Conservation (phyloP, 2,888 invertebrate genomes). For the Tanypteryx hageni region DNA sequence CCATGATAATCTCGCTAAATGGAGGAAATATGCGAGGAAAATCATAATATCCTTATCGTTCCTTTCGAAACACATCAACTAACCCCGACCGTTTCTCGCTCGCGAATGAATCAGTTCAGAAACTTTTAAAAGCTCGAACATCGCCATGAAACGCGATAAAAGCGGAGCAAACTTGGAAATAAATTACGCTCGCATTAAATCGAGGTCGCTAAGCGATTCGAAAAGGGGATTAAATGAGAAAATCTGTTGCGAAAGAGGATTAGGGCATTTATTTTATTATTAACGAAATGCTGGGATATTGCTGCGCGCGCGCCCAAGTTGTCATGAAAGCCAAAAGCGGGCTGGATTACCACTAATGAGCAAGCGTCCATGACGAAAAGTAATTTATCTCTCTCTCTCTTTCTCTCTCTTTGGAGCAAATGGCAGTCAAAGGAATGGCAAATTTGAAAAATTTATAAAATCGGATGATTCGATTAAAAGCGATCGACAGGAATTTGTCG, state of each 20-base stretch:
- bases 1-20: no score
- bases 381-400: neutral
- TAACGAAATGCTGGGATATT: neutral
- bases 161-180: neutral
- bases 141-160: neutral
- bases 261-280: neutral
- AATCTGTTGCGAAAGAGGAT: neutral
- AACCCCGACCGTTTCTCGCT: neutral
- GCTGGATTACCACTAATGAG: neutral
- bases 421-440: neutral
- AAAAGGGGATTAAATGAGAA: neutral
- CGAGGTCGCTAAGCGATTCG: neutral
- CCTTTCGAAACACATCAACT: no score
- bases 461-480: neutral
- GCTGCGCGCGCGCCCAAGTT: neutral
- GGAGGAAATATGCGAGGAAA: no score
- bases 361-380: neutral
- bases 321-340: neutral
- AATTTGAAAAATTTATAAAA: slow-evolving; percentile 8
- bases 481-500: neutral
- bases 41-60: no score
- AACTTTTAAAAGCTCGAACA: neutral
- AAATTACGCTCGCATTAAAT: slow-evolving; percentile 8
- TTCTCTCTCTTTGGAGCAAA: neutral
- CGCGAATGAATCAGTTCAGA: neutral